Percentiles rank a stretch among this genome's conserved stretches.
Evolutionary conservation across 1,140 invertebrate species (phyloP).

Genomic region (Oedothorax gibbosus): DNA sequence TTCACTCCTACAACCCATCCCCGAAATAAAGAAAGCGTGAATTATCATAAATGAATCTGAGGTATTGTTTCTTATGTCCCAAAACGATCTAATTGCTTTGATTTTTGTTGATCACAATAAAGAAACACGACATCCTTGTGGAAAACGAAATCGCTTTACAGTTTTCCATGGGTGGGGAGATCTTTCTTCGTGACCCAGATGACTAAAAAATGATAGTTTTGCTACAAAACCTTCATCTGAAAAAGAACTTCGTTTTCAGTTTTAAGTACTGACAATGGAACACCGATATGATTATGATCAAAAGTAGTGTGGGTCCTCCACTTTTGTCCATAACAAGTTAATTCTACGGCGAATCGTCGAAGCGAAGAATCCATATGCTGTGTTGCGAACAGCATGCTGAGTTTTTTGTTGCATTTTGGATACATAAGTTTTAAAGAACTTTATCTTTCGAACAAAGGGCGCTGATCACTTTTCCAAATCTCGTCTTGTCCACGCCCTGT

Average conservation of each 20-base stretch:
- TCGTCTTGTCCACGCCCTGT: slow-evolving; percentile 19
- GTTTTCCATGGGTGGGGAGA: slow-evolving; percentile 1
- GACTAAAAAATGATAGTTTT: slow-evolving; percentile 3
- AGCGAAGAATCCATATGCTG: slow-evolving; percentile 21
- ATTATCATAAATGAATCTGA: slow-evolving; percentile 30
- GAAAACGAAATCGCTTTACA: slow-evolving; percentile 29
- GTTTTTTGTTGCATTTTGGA: slow-evolving; percentile 5
- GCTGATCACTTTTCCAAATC: not conserved
- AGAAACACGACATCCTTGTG: slow-evolving; percentile 42
- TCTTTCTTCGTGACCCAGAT: slow-evolving; percentile 38
- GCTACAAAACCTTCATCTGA: not conserved
- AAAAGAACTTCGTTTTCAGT: slow-evolving; percentile 30
- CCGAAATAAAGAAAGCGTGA: slow-evolving; percentile 54
- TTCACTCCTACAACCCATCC: slow-evolving; percentile 13
- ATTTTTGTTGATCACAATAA: slow-evolving; percentile 2
- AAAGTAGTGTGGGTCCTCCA: slow-evolving; percentile 16
- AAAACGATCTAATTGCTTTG: slow-evolving; percentile 58
- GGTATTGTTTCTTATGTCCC: slow-evolving; percentile 1
- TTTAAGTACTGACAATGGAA: slow-evolving; percentile 11
- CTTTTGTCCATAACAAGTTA: not conserved
- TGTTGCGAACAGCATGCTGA: slow-evolving; percentile 15
- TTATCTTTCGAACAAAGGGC: slow-evolving; percentile 25
- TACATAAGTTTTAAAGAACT: slow-evolving; percentile 13
- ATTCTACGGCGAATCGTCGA: not conserved
- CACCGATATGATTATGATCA: slow-evolving; percentile 42